Evolutionary conservation across 2,888 invertebrate species (phyloP).

Genomic region (Rhogogaster chlorosoma): DNA sequence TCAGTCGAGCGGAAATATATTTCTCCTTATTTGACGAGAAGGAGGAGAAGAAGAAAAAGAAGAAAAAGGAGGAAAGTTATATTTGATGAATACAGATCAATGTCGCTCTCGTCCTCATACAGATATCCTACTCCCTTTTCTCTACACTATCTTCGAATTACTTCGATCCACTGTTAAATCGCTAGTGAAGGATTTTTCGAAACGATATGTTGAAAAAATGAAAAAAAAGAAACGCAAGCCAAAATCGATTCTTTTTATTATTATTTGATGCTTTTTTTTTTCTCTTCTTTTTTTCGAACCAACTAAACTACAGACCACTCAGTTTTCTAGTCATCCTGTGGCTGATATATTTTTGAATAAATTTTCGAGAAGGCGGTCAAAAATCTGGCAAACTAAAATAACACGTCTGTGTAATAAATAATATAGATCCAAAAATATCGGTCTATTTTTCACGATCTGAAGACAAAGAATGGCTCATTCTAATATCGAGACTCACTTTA

Average conservation of each 20-base stretch:
- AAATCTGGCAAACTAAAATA: no score
- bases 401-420: no score
- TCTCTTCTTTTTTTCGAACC: not conserved
- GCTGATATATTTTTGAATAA: no score
- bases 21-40: not conserved
- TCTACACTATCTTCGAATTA: not conserved
- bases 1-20: conserved; percentile 65
- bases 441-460: no score
- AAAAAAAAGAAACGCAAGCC: not conserved
- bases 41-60: conserved; percentile 34
- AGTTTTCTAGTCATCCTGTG: no score
- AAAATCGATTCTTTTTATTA: not conserved
- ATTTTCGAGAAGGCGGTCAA: no score
- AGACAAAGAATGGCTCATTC: no score
- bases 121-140: not conserved
- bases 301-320: no score
- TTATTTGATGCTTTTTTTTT: no score
- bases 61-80: conserved; percentile 53
- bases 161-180: not conserved
- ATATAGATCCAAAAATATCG: no score
- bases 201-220: not conserved
- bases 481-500: no score
- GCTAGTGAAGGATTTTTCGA: not conserved
- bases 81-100: conserved; percentile 63
- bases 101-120: conserved; percentile 50